A percentile compares a stretch with the other conserved stretches of the same genome.
Conservation (phyloP, 2,888 invertebrate species). For the Bellardia pandia region DNA sequence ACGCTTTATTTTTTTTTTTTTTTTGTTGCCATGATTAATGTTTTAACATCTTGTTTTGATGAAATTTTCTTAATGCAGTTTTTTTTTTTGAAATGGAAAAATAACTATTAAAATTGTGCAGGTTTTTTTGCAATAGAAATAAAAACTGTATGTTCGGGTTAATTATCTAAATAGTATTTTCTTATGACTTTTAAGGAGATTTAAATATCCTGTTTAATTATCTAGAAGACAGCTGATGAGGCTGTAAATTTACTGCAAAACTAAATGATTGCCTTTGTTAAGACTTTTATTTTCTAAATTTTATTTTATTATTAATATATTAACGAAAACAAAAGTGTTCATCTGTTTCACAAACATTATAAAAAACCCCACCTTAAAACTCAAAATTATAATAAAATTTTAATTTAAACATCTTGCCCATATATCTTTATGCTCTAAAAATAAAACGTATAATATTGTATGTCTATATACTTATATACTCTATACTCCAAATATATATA, state of each 20-base stretch:
- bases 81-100: slow-evolving; percentile 26
- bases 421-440: not conserved
- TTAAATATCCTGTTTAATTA: not conserved
- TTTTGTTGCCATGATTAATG: slow-evolving; percentile 66
- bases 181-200: not conserved
- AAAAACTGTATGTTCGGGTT: slow-evolving; percentile 13
- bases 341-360: no score
- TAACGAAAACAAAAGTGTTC: not conserved
- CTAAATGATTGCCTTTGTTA: no score
- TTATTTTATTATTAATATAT: not conserved
- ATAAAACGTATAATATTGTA: not conserved
- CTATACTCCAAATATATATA: not conserved
- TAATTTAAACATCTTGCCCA: not conserved
- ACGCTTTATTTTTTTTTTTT: slow-evolving; percentile 51
- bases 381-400: not conserved
- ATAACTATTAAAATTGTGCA: not conserved
- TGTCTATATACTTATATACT: no score
- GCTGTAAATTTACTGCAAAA: not conserved
- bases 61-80: slow-evolving; percentile 57
- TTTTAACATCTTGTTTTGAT: slow-evolving; percentile 66
- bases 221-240: not conserved
- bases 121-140: slow-evolving; percentile 18
- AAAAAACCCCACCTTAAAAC: not conserved
- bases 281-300: no score
- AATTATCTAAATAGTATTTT: not conserved